Evolutionary conservation across 2,888 invertebrate genomes (phyloP).

Genomic region (Rhagonycha lutea): DNA sequence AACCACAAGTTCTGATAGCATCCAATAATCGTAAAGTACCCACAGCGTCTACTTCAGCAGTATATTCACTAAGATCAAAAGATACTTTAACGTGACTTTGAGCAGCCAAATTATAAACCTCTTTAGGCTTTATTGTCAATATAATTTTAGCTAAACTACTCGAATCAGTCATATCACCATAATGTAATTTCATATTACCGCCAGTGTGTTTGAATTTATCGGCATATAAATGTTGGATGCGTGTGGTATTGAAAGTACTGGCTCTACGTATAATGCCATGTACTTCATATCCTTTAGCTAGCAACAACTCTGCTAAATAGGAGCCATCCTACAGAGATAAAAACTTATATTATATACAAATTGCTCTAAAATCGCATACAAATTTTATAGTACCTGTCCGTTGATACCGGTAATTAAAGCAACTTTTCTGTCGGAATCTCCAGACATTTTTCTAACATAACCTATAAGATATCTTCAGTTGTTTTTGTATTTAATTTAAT

Average conservation of each 20-base stretch:
- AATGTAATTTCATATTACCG: conserved; percentile 91
- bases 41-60: conserved; percentile 96
- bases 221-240: conserved; percentile 95
- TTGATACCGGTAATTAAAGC: conserved; percentile 97
- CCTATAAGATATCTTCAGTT: neutral
- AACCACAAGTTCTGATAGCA: conserved; percentile 86
- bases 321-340: conserved; percentile 86
- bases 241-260: conserved; percentile 94
- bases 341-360: neutral
- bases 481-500: neutral
- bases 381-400: conserved; percentile 77
- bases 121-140: conserved; percentile 75
- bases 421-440: conserved; percentile 58
- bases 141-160: conserved; percentile 91
- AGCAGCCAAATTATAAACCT: conserved; percentile 97
- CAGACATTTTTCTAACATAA: neutral
- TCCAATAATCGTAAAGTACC: conserved; percentile 90
- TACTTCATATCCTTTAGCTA: conserved; percentile 91
- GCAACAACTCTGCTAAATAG: conserved; percentile 91
- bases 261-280: conserved; percentile 95
- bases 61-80: conserved; percentile 98
- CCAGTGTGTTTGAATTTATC: conserved; percentile 88
- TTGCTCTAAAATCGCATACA: neutral
- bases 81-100: conserved; percentile 99
- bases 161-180: conserved; percentile 98